phyloP scores from a whole-genome alignment of 2,888 invertebrate genomes.

The Neoaliturus tenellus region DNA sequence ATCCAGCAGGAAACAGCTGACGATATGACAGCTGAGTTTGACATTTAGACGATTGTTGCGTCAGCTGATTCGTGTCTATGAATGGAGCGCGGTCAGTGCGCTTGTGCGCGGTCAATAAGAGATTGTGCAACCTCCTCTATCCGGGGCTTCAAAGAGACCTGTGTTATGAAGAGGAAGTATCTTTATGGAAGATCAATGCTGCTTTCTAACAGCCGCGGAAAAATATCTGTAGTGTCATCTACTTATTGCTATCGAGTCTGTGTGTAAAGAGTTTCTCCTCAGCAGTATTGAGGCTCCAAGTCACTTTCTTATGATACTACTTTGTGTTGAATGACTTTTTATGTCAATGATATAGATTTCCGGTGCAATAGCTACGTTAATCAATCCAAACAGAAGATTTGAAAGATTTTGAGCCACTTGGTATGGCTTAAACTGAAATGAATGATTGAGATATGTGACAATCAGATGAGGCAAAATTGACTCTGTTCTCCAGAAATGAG shows the following conservation, averaged over 20 bases:
- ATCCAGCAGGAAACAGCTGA: slow-evolving; percentile 15
- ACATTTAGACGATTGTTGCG: slow-evolving; percentile 30
- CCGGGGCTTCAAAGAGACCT: slow-evolving; percentile 27
- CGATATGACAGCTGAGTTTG: slow-evolving; percentile 27
- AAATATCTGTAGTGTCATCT: background rate
- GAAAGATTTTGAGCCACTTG: no score
- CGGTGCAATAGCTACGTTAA: no score
- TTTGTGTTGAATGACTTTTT: no score
- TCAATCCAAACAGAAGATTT: no score
- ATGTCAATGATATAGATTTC: no score
- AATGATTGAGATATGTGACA: no score
- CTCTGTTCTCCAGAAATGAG: no score
- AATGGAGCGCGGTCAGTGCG: slow-evolving; percentile 33
- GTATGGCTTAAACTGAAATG: no score
- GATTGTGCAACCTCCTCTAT: slow-evolving; percentile 14
- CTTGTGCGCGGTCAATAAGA: slow-evolving; percentile 31
- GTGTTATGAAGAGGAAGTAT: slow-evolving; percentile 25
- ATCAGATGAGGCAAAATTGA: no score
- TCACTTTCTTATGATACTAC: no score
- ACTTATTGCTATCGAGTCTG: background rate
- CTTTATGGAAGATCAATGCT: slow-evolving; percentile 27
- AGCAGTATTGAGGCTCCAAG: no score
- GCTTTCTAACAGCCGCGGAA: background rate
- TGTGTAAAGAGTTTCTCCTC: no score
- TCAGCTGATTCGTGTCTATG: slow-evolving; percentile 23